A percentile compares a stretch with the other conserved stretches of the same genome.
phyloP scores from a whole-genome alignment of 2,888 invertebrate species.

The Aleiodes leptofemur region DNA sequence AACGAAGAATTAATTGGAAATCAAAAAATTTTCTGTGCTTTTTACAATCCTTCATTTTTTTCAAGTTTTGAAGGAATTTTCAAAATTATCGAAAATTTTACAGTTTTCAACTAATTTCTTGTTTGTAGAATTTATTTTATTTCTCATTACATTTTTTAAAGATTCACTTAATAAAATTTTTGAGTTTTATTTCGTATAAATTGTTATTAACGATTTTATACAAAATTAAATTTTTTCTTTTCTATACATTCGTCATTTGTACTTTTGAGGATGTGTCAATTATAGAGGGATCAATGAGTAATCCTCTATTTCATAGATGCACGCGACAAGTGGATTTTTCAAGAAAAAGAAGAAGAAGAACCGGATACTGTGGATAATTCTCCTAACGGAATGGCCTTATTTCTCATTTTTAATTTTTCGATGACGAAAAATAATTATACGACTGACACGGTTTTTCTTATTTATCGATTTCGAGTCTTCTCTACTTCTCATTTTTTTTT shows the following conservation, averaged over 20 bases:
- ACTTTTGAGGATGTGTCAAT: conserved; percentile 5
- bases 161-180: too few relatives aligned
- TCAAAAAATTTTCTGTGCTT: too few relatives aligned
- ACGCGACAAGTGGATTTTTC: background rate
- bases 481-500: too few relatives aligned
- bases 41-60: too few relatives aligned
- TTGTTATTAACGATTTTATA: too few relatives aligned
- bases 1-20: too few relatives aligned
- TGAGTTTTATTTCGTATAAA: too few relatives aligned
- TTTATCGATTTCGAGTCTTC: conserved; percentile 30
- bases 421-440: conserved; percentile 31
- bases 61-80: too few relatives aligned
- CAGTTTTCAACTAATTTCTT: too few relatives aligned
- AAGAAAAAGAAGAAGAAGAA: conserved; percentile 30
- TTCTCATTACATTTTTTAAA: background rate
- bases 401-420: conserved; percentile 18
- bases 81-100: too few relatives aligned
- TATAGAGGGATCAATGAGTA: background rate
- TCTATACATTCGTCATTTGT: background rate
- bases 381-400: conserved; percentile 40
- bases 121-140: background rate
- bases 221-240: too few relatives aligned
- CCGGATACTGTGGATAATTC: conserved; percentile 29
- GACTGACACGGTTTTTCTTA: conserved; percentile 33
- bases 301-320: conserved; percentile 11